These are phyloP conservation scores for Timema cristinae DNA, from an alignment of 2,888 invertebrate genomes.

Conservation along the genomic window DNA sequence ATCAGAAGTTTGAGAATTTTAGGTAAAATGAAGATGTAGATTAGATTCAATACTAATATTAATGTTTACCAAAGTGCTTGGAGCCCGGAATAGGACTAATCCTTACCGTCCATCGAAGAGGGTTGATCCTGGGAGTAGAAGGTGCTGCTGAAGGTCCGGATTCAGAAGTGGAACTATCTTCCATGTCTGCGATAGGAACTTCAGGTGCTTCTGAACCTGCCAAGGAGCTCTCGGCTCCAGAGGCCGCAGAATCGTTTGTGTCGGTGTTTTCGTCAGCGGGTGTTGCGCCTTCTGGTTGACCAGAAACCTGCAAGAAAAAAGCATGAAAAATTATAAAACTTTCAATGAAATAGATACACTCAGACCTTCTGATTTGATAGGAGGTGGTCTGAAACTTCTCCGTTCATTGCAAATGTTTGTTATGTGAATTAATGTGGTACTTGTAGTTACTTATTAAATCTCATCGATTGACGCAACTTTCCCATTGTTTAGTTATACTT, in stretches of 20 bases:
- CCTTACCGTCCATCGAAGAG: slow-evolving; percentile 62
- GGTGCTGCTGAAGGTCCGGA: slow-evolving; percentile 37
- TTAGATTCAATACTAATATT: no score
- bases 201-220: slow-evolving; percentile 42
- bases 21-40: no score
- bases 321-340: not conserved
- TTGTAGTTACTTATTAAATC: no score
- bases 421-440: no score
- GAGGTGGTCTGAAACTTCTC: no score
- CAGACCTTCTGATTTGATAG: no score
- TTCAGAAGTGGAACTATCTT: slow-evolving; percentile 44
- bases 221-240: slow-evolving; percentile 47
- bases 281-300: slow-evolving; percentile 19
- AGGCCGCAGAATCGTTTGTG: slow-evolving; percentile 45
- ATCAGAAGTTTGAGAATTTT: no score
- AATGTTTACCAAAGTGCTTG: no score
- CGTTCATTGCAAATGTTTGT: no score
- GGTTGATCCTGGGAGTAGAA: slow-evolving; percentile 53
- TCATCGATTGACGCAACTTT: no score
- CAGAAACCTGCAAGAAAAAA: slow-evolving; percentile 14
- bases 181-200: slow-evolving; percentile 39
- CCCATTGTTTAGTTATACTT: no score
- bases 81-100: not conserved
- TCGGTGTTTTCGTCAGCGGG: slow-evolving; percentile 43
- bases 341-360: no score